These are phyloP conservation scores for Matsumurasca onukii DNA, from an alignment of 1,140 invertebrate genomes.

Conservation along the genomic window DNA sequence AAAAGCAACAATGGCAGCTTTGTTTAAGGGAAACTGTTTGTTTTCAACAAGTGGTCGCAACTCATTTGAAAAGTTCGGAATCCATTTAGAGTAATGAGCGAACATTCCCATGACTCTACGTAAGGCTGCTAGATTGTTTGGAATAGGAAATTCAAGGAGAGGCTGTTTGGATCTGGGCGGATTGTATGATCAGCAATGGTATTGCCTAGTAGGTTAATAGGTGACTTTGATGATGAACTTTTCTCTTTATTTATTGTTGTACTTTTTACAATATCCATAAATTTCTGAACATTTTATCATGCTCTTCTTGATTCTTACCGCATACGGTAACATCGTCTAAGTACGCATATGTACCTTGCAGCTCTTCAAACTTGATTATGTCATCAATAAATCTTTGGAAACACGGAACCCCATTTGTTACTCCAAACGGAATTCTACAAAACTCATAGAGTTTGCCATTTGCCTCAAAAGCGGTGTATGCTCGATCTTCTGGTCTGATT, in stretches of 20 bases:
- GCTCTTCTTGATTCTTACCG: conserved; percentile 7
- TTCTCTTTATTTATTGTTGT: background rate
- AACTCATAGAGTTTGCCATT: background rate
- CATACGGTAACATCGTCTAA: conserved; percentile 21
- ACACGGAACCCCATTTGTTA: conserved; percentile 36
- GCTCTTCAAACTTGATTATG: background rate
- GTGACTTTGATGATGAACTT: background rate
- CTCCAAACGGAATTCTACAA: conserved; percentile 33
- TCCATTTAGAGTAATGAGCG: background rate
- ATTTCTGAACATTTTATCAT: background rate
- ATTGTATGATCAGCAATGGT: background rate
- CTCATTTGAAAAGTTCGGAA: background rate
- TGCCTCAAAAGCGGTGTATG: background rate
- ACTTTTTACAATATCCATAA: background rate
- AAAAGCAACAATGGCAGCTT: background rate
- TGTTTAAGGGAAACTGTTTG: no score
- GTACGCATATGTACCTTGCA: background rate
- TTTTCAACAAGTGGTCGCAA: background rate
- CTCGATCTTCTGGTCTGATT: background rate
- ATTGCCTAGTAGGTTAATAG: background rate
- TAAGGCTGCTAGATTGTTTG: background rate
- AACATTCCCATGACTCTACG: background rate
- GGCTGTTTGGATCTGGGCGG: no score
- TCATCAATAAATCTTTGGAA: conserved; percentile 29
- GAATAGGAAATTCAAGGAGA: background rate